Conservation (phyloP, 2,888 invertebrate species). For the Limnephilus lunatus region DNA sequence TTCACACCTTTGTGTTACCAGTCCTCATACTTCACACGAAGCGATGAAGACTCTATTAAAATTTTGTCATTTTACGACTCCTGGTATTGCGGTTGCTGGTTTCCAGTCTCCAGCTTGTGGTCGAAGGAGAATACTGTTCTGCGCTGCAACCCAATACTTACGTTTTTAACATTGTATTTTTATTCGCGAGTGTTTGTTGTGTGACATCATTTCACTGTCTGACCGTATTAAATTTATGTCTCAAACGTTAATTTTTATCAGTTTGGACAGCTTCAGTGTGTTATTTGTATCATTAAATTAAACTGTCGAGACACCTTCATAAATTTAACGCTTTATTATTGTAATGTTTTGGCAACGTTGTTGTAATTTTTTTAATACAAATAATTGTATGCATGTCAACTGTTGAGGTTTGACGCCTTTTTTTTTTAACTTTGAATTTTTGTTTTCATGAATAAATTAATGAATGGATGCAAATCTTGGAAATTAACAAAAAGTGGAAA, state of each 20-base stretch:
- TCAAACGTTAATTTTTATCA: conserved; percentile 25
- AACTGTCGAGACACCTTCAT: conserved; percentile 9
- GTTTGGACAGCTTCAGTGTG: conserved; percentile 14
- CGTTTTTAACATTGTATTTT: background rate
- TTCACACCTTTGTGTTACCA: background rate
- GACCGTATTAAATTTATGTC: background rate
- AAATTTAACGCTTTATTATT: background rate
- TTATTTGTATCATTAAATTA: conserved; percentile 15
- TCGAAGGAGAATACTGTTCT: conserved; percentile 28
- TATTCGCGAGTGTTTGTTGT: conserved; percentile 11
- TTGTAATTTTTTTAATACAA: background rate
- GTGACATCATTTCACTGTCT: conserved; percentile 21
- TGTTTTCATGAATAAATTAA: too few relatives aligned
- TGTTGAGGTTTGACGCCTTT: background rate
- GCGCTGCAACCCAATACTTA: conserved; percentile 30
- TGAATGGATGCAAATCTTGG: too few relatives aligned
- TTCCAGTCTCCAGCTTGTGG: conserved; percentile 26
- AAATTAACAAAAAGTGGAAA: too few relatives aligned
- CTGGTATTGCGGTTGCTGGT: conserved; percentile 30
- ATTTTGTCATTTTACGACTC: conserved; percentile 47
- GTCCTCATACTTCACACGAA: conserved; percentile 15
- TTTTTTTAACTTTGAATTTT: too few relatives aligned
- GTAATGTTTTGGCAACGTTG: background rate
- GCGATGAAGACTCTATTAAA: conserved; percentile 22
- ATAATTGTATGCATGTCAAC: background rate